Conservation (phyloP, 2,113 vertebrate species). For the Microtus oregoni region DNA sequence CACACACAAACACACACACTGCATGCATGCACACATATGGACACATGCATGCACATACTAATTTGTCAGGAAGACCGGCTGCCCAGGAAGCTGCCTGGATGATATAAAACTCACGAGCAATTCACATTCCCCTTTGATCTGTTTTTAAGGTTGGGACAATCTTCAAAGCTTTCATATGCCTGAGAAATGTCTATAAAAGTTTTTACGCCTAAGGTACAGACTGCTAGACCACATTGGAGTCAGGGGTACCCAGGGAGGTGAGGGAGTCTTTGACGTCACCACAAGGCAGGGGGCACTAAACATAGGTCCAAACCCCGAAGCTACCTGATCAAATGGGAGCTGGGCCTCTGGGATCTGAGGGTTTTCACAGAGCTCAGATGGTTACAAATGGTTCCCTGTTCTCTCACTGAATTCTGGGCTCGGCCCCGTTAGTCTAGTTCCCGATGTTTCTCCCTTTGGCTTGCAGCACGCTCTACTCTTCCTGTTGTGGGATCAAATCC, state of each 20-base stretch:
- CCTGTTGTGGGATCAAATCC: slow-evolving; percentile 94
- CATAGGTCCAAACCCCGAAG: background rate
- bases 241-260: slow-evolving; percentile 38
- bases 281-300: background rate
- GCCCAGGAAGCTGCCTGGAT: slow-evolving; percentile 76
- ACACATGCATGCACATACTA: background rate
- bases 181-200: slow-evolving; percentile 79
- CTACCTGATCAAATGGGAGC: slow-evolving; percentile 26
- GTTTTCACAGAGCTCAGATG: slow-evolving; percentile 76
- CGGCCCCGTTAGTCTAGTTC: slow-evolving; percentile 78
- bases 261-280: slow-evolving; percentile 48
- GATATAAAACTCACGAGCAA: slow-evolving; percentile 76
- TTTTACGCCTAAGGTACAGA: slow-evolving; percentile 78
- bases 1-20: background rate
- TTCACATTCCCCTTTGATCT: slow-evolving; percentile 74
- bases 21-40: background rate
- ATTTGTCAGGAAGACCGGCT: slow-evolving; percentile 63
- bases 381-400: slow-evolving; percentile 65
- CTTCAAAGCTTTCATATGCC: slow-evolving; percentile 77
- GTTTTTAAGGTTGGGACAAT: slow-evolving; percentile 67
- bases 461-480: slow-evolving; percentile 80
- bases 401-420: slow-evolving; percentile 76
- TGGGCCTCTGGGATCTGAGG: slow-evolving; percentile 24
- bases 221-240: slow-evolving; percentile 58
- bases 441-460: slow-evolving; percentile 85